phyloP scores from a whole-genome alignment of 2,797 vertebrate species.

The Clangula hyemalis region DNA sequence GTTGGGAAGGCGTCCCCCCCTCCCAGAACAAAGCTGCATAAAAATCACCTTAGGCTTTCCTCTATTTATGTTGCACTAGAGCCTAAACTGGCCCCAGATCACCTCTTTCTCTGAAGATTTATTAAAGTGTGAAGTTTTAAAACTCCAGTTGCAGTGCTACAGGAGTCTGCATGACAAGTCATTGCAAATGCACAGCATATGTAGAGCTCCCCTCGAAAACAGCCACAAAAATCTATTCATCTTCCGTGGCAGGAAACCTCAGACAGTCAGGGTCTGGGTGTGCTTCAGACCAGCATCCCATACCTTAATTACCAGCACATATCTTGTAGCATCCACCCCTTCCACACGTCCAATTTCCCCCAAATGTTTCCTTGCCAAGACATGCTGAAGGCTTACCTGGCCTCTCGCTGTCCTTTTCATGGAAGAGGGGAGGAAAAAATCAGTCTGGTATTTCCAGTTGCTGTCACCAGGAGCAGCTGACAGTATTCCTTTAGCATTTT shows the following conservation, averaged over 20 bases:
- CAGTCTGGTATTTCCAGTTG: background rate
- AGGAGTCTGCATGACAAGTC: background rate
- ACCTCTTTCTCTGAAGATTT: background rate
- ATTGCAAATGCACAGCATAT: rapidly evolving
- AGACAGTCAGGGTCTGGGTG: background rate
- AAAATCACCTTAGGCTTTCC: background rate
- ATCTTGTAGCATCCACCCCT: background rate
- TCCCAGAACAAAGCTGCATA: background rate
- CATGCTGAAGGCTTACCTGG: background rate
- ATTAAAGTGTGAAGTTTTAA: background rate
- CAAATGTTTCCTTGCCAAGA: background rate
- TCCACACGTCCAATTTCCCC: rapidly evolving
- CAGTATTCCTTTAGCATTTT: background rate
- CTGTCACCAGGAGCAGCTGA: background rate
- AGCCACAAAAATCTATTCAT: background rate
- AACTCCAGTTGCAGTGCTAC: background rate
- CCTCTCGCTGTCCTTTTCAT: background rate
- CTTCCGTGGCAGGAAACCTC: background rate
- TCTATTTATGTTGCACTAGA: background rate
- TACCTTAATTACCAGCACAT: background rate
- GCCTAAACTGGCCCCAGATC: background rate
- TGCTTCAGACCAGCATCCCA: background rate
- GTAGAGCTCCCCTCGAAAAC: rapidly evolving
- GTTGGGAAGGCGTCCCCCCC: background rate
- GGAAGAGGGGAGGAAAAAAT: background rate